Evolutionary conservation across 2,113 vertebrate genomes (phyloP).

Genomic region (Pollimyrus isidori): DNA sequence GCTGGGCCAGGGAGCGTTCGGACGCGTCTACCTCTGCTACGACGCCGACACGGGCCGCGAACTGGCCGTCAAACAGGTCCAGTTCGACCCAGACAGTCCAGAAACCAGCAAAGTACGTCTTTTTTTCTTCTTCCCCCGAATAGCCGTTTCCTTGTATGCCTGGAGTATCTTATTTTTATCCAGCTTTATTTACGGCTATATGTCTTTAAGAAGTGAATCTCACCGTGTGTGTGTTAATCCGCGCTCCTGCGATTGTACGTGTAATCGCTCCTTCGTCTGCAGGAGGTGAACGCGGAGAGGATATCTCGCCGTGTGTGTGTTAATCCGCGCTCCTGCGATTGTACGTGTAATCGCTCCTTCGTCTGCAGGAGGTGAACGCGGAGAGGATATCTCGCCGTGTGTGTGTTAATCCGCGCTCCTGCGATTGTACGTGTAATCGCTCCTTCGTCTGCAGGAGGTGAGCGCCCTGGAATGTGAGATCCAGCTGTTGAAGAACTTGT

Average conservation of each 20-base stretch:
- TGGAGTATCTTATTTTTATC: neutral
- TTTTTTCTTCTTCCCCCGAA: neutral
- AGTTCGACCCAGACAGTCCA: constrained; percentile 94
- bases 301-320: too few relatives aligned
- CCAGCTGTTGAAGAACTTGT: constrained; percentile 93
- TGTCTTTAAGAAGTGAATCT: neutral
- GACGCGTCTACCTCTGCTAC: constrained; percentile 90
- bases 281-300: too few relatives aligned
- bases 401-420: neutral
- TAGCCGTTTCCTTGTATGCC: neutral
- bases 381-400: neutral
- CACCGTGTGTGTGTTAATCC: too few relatives aligned
- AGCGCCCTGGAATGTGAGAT: constrained; percentile 96
- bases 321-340: too few relatives aligned
- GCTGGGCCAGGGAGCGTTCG: constrained; percentile 92
- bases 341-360: too few relatives aligned
- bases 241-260: too few relatives aligned
- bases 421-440: neutral
- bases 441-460: constrained; percentile 72
- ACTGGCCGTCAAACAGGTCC: constrained; percentile 94
- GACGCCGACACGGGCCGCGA: constrained; percentile 94
- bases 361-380: too few relatives aligned
- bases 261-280: too few relatives aligned
- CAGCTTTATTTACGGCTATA: neutral
- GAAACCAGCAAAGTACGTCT: constrained; percentile 91